Base-by-base conservation (phyloP, 2,797 vertebrate species). In the Calcarius lapponicus region DNA sequence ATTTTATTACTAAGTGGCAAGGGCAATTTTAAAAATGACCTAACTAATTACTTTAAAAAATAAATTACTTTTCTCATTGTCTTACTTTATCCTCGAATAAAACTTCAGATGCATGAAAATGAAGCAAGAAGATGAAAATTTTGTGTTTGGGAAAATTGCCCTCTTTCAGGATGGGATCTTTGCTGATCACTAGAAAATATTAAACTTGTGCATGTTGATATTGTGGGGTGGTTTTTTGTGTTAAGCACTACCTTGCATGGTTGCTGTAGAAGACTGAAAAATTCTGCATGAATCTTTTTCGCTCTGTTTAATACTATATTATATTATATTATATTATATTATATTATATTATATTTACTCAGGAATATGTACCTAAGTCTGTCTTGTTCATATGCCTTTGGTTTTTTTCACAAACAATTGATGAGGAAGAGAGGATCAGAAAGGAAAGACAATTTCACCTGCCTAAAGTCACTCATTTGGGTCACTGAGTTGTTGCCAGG, bases 1-100 rank as follows among this genome's bases (percentile, higher is more conserved):
- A 61, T 93, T 95, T 96, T 94, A 80, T 94, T 96, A 94, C 95
- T 94, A 94, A 93, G 70, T 85, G 70, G 67, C 10, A n/a, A 94
- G 72, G 60, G 14, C 60, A 96, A 90, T 72, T 97, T 97, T 34
- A 81, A 94, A 97, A 96, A 86, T 31, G 43, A 80, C 91, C 91
- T 89, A 92, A 94, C 80, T 92, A 91, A 85, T 91, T 90, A 67
- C 22, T 36, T 88, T 83, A 28, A 4, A 57, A 86, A 92, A 71
- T 8, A 93, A 43, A 45, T 19, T 56, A 3, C 17, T 95, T 58
- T 74, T 19, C 12, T 40, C 70, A 12, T 38, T 47, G 1, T 38
- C n/a, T 83, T 60, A 70, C 67, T 82, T 91, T 62, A 29, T 26
- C 66, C 17, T 40, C 42, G 54, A 96, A 90, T 45, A 88, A 50